phyloP scores from a whole-genome alignment of 2,888 invertebrate genomes.

The Synanthedon formicaeformis region DNA sequence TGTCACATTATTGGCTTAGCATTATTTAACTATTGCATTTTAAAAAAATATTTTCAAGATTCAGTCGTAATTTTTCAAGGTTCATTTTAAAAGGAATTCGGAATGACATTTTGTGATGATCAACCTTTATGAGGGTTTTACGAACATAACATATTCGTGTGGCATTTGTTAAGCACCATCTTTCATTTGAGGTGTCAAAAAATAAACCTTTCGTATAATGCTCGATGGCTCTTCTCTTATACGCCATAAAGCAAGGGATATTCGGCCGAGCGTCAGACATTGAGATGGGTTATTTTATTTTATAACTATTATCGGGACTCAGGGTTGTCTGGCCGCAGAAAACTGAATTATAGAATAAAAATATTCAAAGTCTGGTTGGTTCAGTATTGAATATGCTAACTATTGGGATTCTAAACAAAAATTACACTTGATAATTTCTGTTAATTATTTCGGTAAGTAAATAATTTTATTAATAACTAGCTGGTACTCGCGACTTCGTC shows the following conservation, averaged over 20 bases:
- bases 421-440: too few species aligned
- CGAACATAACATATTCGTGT: constrained; percentile 21
- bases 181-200: constrained; percentile 62
- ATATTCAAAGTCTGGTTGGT: background rate
- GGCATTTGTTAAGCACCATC: constrained; percentile 51
- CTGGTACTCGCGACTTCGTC: too few species aligned
- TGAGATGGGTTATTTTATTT: constrained; percentile 66
- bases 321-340: constrained; percentile 28
- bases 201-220: constrained; percentile 57
- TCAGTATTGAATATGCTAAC: too few species aligned
- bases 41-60: too few species aligned
- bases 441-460: too few species aligned
- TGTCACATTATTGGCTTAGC: background rate
- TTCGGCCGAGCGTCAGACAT: constrained; percentile 60
- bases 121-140: constrained; percentile 24
- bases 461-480: too few species aligned
- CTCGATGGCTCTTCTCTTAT: constrained; percentile 50
- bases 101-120: constrained; percentile 31
- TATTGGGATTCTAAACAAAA: too few species aligned
- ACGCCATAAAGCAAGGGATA: constrained; percentile 17
- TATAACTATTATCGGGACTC: constrained; percentile 46
- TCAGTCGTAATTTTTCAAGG: too few species aligned
- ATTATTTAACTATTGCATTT: too few species aligned
- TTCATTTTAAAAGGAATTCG: constrained; percentile 23
- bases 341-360: background rate